Base-by-base conservation (phyloP, 2,797 vertebrate genomes). In the Tamandua tetradactyla region DNA sequence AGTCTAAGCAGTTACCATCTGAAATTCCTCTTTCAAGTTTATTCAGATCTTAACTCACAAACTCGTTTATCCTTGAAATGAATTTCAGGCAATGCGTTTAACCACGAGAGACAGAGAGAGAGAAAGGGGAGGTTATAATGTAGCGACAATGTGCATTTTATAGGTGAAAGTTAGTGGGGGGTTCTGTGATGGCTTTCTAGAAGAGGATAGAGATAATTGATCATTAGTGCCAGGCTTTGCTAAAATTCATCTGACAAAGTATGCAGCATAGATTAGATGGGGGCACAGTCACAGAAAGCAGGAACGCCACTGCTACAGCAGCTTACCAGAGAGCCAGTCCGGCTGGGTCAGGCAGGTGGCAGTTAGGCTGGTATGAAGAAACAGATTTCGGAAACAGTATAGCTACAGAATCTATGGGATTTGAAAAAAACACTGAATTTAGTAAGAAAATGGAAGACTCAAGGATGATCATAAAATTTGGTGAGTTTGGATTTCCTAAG, bases 31-130 rank as follows among this genome's bases (percentile, higher is more conserved):
- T 68, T 90, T 82, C 85, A 94, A 9, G 2, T 87, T 79, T 90
- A 62, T 75, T 57, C 62, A 84, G 35, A 87, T 83, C 55, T 96
- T 87, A 64, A 35, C 49, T 92, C 84, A 57, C 76, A 86, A 81
- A 79, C 35, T 76, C 23, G 76, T 95, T 87, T 40, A 68, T 66
- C 55, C 30, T 52, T 25, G n/a, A 91, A 88, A 86, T 91, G 61
- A 84, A 68, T 76, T 35, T 62, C 75, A 72, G 92, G 27, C 23
- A 40, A 95, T 10, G 27, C 27, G 40, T 79, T 74, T 61, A 55
- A 55, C 52, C 52, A 55, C 52, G 20, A 61, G 69, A 66, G 37
- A 68, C 7, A 55, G 12, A 74, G 14, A 37, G 8, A 80, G 40
- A 59, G 62, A 49, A n/a, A 57, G 86, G 6, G 25, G 18, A 68